These are phyloP conservation scores for Calameuta filiformis DNA, from an alignment of 2,888 invertebrate species.

Conservation along the genomic window DNA sequence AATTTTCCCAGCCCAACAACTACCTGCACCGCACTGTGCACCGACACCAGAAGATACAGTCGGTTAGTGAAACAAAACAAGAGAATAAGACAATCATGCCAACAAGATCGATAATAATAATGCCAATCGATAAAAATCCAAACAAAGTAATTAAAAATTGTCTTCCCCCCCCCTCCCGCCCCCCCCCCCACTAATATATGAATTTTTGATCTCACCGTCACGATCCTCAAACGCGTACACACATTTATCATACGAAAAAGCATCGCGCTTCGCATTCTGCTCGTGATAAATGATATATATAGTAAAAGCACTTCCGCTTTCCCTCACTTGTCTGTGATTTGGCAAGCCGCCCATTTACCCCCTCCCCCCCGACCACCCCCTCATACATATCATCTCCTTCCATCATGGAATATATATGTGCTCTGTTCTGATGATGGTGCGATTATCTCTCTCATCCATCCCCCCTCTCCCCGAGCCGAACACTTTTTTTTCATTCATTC, in stretches of 20 bases:
- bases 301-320: neutral
- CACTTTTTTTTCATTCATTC: no score
- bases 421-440: no score
- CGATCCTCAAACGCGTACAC: no score
- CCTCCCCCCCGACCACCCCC: no score
- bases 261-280: neutral
- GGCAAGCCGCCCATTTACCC: neutral
- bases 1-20: neutral
- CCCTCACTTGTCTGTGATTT: constrained; percentile 10
- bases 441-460: no score
- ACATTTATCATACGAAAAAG: neutral
- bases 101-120: neutral
- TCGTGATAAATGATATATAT: neutral
- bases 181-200: no score
- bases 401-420: neutral
- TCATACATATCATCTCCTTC: neutral
- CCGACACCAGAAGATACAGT: neutral
- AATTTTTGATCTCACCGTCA: no score
- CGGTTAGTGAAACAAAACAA: no score
- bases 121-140: no score
- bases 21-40: neutral
- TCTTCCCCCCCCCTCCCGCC: no score
- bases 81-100: neutral
- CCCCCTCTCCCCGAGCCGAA: no score
- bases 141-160: neutral